Evolutionary conservation across 2,888 invertebrate species (phyloP), one percentile per base, ranked within the genome.

Genomic region (Zygothrica quintamaculata): DNA sequence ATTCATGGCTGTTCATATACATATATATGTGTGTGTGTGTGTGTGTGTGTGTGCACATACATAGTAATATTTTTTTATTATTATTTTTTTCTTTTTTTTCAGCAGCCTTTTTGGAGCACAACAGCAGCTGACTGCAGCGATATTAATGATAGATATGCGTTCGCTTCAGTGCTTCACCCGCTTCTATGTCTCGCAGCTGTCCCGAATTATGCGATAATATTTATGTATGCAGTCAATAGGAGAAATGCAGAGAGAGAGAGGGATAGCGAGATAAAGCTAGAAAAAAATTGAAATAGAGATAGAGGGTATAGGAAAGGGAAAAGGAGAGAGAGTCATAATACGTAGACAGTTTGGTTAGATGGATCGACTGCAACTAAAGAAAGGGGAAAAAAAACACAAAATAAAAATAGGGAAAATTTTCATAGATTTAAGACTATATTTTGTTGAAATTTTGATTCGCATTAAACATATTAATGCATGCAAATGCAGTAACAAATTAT

Each of bases 51-150:
- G 16, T 34, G 37, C 26, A 26, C 26, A 26, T 26, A 26, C 26
- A 26, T 26, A 26, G 26, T 4, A 26, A 26, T 36, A 26, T 65
- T 34, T 33, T 39, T 29, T 36, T 25, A 43, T 39, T 26, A 6
- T 26, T 5, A 9, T 29, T 29, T 29, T 29, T 9, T 29, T 29
- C 29, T 29, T 70, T 59, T 66, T 71, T 22, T 22, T 22, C 56
- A 60, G 53, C 71, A 73, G 76, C 46, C 57, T 53, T 66, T 77
- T 59, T 59, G 58, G 16, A 70, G 74, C 80, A 80, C 81, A 80
- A 80, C 80, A 80, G 87, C 80, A 86, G 80, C 87, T 86, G 80
- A 80, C 80, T 80, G 80, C 84, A 80, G 84, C 87, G 84, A 80
- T 80, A 80, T 80, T 80, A 80, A 80, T 80, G 80, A 80, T 86